These are phyloP conservation scores for Crossaster papposus DNA, from an alignment of 53 echinoderm and acorn worm species.

Conservation along the genomic window DNA sequence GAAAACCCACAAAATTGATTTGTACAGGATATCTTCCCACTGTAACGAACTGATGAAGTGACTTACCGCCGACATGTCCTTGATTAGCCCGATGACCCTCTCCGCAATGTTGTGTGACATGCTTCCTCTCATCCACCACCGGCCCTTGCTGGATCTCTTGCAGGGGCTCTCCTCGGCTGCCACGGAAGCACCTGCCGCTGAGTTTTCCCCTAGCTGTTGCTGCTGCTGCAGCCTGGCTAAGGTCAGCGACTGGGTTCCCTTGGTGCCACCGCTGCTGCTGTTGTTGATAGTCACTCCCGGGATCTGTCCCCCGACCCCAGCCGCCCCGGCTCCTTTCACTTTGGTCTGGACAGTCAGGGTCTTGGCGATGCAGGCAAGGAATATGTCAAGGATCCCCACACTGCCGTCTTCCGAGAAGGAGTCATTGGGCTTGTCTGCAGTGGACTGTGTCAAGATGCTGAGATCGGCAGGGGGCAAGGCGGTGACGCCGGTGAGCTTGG, in stretches of 20 bases:
- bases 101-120: conserved; percentile 90
- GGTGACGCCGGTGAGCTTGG: conserved; percentile 75
- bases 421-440: conserved; percentile 54
- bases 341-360: conserved; percentile 91
- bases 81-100: conserved; percentile 84
- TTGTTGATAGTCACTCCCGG: not conserved
- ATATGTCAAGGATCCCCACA: conserved; percentile 87
- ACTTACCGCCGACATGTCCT: conserved; percentile 97
- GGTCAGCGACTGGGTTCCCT: conserved; percentile 67
- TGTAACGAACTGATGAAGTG: not conserved
- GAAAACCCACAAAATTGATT: not conserved
- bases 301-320: conserved; percentile 38
- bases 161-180: conserved; percentile 39
- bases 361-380: conserved; percentile 93
- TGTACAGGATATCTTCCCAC: not conserved
- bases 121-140: conserved; percentile 90
- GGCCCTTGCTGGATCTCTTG: conserved; percentile 46
- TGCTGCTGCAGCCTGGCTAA: conserved; percentile 73
- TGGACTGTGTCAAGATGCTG: conserved; percentile 76
- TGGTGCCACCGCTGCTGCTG: conserved; percentile 17
- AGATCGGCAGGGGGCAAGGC: conserved; percentile 79
- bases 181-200: not conserved
- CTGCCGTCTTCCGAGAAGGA: conserved; percentile 63
- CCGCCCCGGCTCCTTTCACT: conserved; percentile 70
- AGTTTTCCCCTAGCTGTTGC: not conserved